phyloP scores from a whole-genome alignment of 2,888 invertebrate genomes.

The Ecdyonurus torrentis region DNA sequence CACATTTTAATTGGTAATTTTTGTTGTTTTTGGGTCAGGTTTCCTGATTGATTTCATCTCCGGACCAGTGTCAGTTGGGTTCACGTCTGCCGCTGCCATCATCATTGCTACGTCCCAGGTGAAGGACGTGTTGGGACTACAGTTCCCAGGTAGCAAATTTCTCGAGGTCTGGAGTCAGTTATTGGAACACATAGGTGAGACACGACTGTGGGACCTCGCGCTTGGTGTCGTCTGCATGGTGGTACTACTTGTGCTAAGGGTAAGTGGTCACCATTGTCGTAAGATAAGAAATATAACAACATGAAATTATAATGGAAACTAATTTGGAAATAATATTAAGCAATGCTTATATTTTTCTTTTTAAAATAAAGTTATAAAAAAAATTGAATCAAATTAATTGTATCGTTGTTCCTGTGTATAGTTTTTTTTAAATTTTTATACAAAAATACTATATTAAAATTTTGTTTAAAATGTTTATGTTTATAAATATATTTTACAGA shows the following conservation, averaged over 20 bases:
- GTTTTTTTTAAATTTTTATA: no score
- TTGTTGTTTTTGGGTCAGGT: constrained; percentile 31
- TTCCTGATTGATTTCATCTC: constrained; percentile 72
- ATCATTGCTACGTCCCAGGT: constrained; percentile 67
- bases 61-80: constrained; percentile 64
- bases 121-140: constrained; percentile 54
- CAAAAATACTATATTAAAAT: not conserved
- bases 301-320: no score
- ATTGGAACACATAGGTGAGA: constrained; percentile 50
- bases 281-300: no score
- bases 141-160: constrained; percentile 51
- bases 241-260: constrained; percentile 49
- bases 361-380: no score
- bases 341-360: no score
- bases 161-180: constrained; percentile 51
- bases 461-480: not conserved
- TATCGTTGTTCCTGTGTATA: no score
- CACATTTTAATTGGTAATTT: not conserved
- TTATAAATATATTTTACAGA: constrained; percentile 31
- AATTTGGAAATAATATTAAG: no score
- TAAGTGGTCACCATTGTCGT: constrained; percentile 28
- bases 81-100: constrained; percentile 68
- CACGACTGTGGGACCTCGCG: constrained; percentile 49
- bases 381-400: no score
- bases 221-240: constrained; percentile 52